Percentiles rank a stretch among this genome's conserved stretches.
Conservation (phyloP, 2,888 invertebrate genomes). For the Drosophila pullipes region DNA sequence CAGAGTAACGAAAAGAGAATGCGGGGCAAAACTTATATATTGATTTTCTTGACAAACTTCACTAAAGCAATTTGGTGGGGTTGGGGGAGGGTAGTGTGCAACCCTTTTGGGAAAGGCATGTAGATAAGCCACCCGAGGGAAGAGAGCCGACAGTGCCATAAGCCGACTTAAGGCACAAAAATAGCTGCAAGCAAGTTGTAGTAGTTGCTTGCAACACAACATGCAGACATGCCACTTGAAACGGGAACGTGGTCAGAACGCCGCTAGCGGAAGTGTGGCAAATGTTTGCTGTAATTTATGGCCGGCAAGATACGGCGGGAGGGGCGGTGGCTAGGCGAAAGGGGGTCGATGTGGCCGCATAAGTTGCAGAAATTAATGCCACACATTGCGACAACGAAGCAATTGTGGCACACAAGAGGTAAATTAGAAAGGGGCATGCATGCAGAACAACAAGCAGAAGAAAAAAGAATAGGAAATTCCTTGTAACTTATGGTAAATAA, state of each 20-base stretch:
- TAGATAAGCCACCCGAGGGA: slow-evolving; percentile 42
- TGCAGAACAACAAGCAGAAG: slow-evolving; percentile 1
- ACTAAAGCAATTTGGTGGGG: slow-evolving; percentile 9
- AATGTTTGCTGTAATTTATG: slow-evolving; percentile 78
- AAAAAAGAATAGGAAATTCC: slow-evolving; percentile 36
- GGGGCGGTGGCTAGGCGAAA: neutral
- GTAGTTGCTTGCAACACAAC: slow-evolving; percentile 34
- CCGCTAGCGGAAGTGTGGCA: slow-evolving; percentile 73
- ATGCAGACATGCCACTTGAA: slow-evolving; percentile 65
- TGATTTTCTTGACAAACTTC: slow-evolving; percentile 55
- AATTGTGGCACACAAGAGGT: slow-evolving; percentile 20
- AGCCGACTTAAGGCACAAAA: slow-evolving; percentile 76
- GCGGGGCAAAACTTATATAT: slow-evolving; percentile 23
- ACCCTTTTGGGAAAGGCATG: slow-evolving; percentile 37
- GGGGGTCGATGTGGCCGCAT: slow-evolving; percentile 66
- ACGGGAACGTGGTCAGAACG: slow-evolving; percentile 31
- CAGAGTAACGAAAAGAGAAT: slow-evolving; percentile 12
- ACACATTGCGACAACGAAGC: slow-evolving; percentile 63
- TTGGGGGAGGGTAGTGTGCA: slow-evolving; percentile 22
- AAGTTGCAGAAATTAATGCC: slow-evolving; percentile 75
- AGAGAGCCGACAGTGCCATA: slow-evolving; percentile 46
- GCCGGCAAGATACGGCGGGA: slow-evolving; percentile 23
- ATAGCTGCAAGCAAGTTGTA: slow-evolving; percentile 64
- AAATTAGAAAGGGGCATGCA: slow-evolving; percentile 34
- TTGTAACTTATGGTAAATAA: slow-evolving; percentile 63